Evolutionary conservation across 2,888 invertebrate genomes (phyloP), one percentile per base, ranked within the genome.

Genomic region (Rotaria magnacalcarata): DNA sequence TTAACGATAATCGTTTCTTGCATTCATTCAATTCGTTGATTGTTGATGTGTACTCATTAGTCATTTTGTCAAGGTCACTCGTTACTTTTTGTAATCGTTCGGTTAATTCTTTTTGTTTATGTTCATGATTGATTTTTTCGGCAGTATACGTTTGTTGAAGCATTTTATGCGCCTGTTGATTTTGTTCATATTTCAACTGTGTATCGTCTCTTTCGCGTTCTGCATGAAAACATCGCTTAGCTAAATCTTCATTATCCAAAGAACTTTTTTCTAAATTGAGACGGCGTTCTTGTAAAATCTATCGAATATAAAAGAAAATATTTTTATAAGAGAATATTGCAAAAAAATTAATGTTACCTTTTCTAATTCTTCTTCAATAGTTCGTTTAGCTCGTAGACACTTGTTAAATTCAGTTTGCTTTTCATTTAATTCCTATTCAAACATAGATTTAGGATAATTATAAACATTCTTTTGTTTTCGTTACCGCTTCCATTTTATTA

Each of bases 131-230:
- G 24, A n/a, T 24, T 41, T 86, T 85, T 34, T 86, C 80, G 19
- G 80, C 67, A 54, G 85, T 43, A 41, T 85, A 85, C 21, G 58
- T 54, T 54, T 85, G 67, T 86, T 85, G 56, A 41, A 84, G 47
- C 41, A 80, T 58, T 85, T 85, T 86, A 21, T 75, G 52, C 0
- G 85, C 41, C 10, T 43, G 56, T 58, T 86, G 85, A 41, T 43
- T 85, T 47, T 41, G 56, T 41, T 86, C 86, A 21, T 80, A 41
- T 84, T 85, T 86, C 1, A 85, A 10, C n/a, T 85, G 67, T 14
- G 75, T 75, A 43, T 86, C 85, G 21, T 86, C 86, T 75, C 85
- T 74, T 75, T 86, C 86, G 47, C 85, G 54, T 56, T 86, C 86
- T 84, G 75, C 24, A 43, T 52, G 43, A 56, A 75, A 80, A 34